Base-by-base conservation (phyloP, 2,113 vertebrate species). In the Tursiops truncatus region DNA sequence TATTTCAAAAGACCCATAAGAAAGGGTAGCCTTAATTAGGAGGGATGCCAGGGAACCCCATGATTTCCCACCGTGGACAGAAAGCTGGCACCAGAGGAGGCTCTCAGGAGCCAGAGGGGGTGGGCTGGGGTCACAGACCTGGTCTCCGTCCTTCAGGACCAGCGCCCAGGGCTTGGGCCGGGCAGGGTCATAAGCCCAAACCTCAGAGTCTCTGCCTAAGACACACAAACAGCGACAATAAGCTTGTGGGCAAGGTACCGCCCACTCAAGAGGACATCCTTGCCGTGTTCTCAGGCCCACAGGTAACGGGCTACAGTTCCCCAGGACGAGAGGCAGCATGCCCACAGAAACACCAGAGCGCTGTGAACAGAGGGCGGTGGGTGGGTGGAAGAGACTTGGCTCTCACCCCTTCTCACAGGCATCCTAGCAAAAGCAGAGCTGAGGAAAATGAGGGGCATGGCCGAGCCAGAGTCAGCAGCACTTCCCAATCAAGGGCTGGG, bases 1-100 rank as follows among this genome's bases (percentile, higher is more conserved):
- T 96, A 94, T 58, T 95, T 81, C 85, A 81, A 96, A 95, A 97
- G 65, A 93, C 20, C 77, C 38, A 33, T 71, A 60, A 7, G 5
- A 95, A 70, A 94, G 63, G 14, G 44, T 47, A 12, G 2, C n/a
- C 47, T 81, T 94, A 25, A 60, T 21, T 21, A 81, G 81, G 18
- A 80, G 25, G 20, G 41, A n/a, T 28, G 2, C 23, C 8, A 1
- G 33, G 71, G 26, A 9, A 74, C 6, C 41, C 33, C 26, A 26
- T 38, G 13, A 38, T 20, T 68, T 60, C 68, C 62, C 28, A 53
- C 41, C 0, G 0, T 33, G 36, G 67, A 44, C 20, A 67, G 58
- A 65, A 58, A 67, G 36, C 67, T 13, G 28, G 38, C 6, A 50
- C 74, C 31, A 60, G 31, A 79, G 23, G 25, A 74, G 7, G n/a